Conservation (phyloP, 2,797 vertebrate genomes). For the Pangasius larnaudii region DNA sequence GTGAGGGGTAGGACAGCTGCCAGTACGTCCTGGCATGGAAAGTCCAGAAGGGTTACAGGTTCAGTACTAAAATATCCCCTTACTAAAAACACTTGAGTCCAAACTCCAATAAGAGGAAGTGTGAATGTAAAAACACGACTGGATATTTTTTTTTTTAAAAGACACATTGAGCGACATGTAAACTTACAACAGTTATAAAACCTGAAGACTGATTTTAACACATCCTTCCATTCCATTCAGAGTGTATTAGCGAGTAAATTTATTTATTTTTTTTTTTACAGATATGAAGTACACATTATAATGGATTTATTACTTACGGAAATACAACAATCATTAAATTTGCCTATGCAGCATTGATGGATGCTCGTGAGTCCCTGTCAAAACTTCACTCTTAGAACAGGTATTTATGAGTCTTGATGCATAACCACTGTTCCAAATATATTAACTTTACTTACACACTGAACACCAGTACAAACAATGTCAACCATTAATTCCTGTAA, state of each 20-base stretch:
- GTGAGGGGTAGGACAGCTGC: constrained; percentile 46
- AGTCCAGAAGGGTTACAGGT: constrained; percentile 40
- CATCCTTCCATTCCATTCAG: neutral
- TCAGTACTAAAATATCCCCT: constrained; percentile 35
- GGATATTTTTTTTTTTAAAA: neutral
- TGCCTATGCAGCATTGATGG: neutral
- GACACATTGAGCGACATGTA: neutral
- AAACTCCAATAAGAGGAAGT: neutral
- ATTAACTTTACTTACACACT: neutral
- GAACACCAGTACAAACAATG: neutral
- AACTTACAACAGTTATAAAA: neutral
- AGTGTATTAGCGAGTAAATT: neutral
- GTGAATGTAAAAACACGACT: neutral
- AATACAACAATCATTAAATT: neutral
- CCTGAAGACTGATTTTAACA: neutral
- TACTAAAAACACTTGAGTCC: neutral
- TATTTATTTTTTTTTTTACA: neutral
- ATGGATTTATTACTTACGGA: neutral
- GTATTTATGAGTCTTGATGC: neutral
- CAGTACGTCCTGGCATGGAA: constrained; percentile 30
- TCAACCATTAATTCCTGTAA: neutral
- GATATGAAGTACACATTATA: neutral
- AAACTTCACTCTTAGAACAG: neutral
- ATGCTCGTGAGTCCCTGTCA: neutral
- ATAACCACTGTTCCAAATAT: neutral